Evolutionary conservation across 1,140 invertebrate species (phyloP), one percentile per base, ranked within the genome.

Genomic region (Helicoverpa zea): DNA sequence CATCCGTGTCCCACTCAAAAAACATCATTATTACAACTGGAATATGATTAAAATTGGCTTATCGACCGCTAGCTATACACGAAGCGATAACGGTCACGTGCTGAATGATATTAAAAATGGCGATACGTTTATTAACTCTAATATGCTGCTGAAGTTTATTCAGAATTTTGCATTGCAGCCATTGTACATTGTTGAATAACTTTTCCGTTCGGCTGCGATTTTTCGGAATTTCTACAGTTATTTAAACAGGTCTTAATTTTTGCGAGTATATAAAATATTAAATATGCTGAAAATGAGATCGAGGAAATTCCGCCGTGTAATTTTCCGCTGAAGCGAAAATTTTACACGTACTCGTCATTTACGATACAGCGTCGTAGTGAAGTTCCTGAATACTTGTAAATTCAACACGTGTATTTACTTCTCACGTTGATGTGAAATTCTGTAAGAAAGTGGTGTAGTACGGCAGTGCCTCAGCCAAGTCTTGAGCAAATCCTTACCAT

Each of bases 31-130:
- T 43, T 5, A 29, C 47, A 72, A 30, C 18, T 54, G 49, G 49
- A 72, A 72, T 13, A 54, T 51, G 49, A 64, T 77, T 77, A 49
- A 64, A 10, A 64, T 49, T 63, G 43, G 43, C 74, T 76, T 77
- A 77, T 77, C 59, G 64, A n/a, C 14, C 14, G 3, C 43, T 49
- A 51, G 43, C 14, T 16, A 73, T 58, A 74, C 59, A 43, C 23
- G 51, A 30, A 35, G 74, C 49, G 74, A 77, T 74, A 74, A 77
- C 47, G 56, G 16, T 61, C 56, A 49, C 73, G 59, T 61, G 56
- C 13, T 29, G 5, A 14, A 51, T 30, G 49, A 52, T 72, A 68
- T 47, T 75, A 61, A 61, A 61, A 63, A 49, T 51, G 52, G 52
- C 52, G 54, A 73, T 58, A 72, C 12, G 52, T 73, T 56, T 54